phyloP scores from a whole-genome alignment of 2,888 invertebrate species.

The Catocala nupta region DNA sequence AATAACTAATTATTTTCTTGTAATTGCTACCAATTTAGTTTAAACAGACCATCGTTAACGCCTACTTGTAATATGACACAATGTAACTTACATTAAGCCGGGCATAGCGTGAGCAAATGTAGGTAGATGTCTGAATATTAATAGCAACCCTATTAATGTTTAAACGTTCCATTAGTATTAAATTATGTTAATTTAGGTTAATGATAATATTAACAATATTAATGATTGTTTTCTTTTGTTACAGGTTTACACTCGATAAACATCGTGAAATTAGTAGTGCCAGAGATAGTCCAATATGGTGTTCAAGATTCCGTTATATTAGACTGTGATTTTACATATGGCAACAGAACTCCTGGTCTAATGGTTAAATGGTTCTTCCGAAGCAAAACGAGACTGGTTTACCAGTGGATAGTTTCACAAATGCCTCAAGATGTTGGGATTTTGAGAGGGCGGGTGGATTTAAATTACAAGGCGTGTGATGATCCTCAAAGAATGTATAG shows the following conservation, averaged over 20 bases:
- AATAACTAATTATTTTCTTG: no score
- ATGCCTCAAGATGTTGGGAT: conserved; percentile 90
- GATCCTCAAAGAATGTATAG: conserved; percentile 91
- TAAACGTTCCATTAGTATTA: conserved; percentile 25
- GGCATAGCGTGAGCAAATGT: conserved; percentile 31
- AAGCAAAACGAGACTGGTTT: conserved; percentile 89
- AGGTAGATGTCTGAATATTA: conserved; percentile 41
- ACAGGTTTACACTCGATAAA: conserved; percentile 87
- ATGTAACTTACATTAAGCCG: no score
- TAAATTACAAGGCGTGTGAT: conserved; percentile 89
- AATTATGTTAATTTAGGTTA: conserved; percentile 26
- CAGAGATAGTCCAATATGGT: conserved; percentile 88
- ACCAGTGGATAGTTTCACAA: conserved; percentile 92
- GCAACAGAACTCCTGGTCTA: conserved; percentile 89
- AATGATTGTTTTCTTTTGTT: conserved; percentile 65
- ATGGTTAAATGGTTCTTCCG: conserved; percentile 93
- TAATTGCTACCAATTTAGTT: no score
- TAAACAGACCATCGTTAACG: no score
- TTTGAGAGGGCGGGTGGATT: conserved; percentile 86
- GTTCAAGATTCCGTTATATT: conserved; percentile 88
- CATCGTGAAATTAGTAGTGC: conserved; percentile 88
- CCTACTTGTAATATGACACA: no score
- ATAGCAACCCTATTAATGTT: conserved; percentile 33
- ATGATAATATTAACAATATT: conserved; percentile 22
- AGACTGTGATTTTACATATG: conserved; percentile 91